Evolutionary conservation across 2,113 vertebrate species (phyloP).

Genomic region (Platysternon megacephalum): DNA sequence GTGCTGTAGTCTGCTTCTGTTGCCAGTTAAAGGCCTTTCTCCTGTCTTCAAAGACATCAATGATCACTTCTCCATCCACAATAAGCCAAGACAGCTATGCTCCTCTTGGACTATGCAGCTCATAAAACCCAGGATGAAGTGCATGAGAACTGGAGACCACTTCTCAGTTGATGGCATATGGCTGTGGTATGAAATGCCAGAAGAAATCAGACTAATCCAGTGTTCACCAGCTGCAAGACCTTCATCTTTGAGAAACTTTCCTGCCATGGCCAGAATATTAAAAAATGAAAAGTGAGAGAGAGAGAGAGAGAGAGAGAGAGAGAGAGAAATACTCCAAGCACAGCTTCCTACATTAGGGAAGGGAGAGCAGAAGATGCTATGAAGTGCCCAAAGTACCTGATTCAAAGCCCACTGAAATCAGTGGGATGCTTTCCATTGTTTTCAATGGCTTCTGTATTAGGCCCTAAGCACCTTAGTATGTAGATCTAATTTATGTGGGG

Average conservation of each 20-base stretch:
- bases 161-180: neutral
- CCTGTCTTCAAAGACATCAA: neutral
- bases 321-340: neutral
- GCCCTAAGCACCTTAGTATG: neutral
- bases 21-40: neutral
- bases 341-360: neutral
- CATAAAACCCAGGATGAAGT: neutral
- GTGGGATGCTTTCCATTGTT: neutral
- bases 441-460: accelerated
- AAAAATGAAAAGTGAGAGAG: neutral
- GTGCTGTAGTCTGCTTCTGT: neutral
- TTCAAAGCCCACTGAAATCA: neutral
- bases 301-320: neutral
- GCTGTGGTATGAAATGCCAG: neutral
- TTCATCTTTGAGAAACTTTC: neutral
- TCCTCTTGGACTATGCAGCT: neutral
- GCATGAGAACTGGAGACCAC: neutral
- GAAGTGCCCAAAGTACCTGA: neutral
- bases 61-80: neutral
- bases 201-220: neutral
- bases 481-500: neutral
- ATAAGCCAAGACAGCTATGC: neutral
- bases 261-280: neutral
- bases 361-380: neutral
- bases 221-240: neutral